Conservation (phyloP, 2,113 vertebrate genomes). For the Heloderma charlesbogerti region DNA sequence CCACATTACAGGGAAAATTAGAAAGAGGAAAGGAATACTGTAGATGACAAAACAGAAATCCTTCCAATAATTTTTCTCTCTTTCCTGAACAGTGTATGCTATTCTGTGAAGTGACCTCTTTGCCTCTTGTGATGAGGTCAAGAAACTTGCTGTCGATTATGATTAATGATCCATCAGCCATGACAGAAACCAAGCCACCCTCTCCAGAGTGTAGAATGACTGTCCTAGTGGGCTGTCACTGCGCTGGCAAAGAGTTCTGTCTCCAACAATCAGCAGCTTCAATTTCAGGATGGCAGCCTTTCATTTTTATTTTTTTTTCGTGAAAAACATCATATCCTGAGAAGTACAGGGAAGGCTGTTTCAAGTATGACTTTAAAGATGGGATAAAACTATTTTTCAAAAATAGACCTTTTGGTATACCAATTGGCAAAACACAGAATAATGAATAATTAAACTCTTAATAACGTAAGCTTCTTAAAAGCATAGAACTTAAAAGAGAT, state of each 20-base stretch:
- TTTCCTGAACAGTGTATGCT: constrained; percentile 65
- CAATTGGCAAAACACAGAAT: constrained; percentile 62
- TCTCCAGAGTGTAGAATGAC: constrained; percentile 58
- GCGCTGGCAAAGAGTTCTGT: constrained; percentile 55
- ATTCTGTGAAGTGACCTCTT: constrained; percentile 66
- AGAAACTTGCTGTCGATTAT: constrained; percentile 73
- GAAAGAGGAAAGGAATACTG: constrained; percentile 55
- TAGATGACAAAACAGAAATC: constrained; percentile 64
- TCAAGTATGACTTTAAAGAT: constrained; percentile 53
- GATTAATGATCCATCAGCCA: constrained; percentile 71
- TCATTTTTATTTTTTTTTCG: constrained; percentile 37
- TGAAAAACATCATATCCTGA: constrained; percentile 50
- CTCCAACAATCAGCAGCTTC: constrained; percentile 52
- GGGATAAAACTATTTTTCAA: constrained; percentile 64
- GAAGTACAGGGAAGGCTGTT: neutral
- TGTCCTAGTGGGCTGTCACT: constrained; percentile 48
- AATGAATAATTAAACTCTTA: constrained; percentile 79
- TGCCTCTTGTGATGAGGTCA: constrained; percentile 73
- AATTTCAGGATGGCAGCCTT: constrained; percentile 56
- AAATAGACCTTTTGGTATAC: constrained; percentile 60
- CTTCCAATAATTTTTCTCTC: constrained; percentile 58
- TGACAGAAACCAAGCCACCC: constrained; percentile 68
- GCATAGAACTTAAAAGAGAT: constrained; percentile 70
- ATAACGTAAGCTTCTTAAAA: constrained; percentile 80
- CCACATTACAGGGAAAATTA: constrained; percentile 57